Evolutionary conservation across 2,113 vertebrate genomes (phyloP), one percentile per base, ranked within the genome.

Genomic region (Toxostoma redivivum): DNA sequence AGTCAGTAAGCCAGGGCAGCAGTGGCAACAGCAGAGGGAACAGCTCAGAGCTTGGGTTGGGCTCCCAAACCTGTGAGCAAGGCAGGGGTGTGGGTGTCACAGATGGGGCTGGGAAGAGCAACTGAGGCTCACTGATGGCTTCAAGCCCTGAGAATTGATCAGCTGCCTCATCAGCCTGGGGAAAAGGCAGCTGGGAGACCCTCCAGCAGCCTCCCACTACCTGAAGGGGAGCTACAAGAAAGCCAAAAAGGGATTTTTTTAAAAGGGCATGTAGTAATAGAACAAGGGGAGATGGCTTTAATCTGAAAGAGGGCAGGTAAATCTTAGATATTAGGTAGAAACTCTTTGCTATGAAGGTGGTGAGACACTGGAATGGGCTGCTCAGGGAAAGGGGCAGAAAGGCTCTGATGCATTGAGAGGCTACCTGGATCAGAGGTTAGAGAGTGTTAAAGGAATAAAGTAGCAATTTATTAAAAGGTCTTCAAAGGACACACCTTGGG

Each of bases 21-120:
- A 80, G 2, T 69, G 16, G 11, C 9, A 57, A 2, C 8, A 37
- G 2, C 15, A 12, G 31, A 10, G 1, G 2, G 5, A 25, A 37
- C 4, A 70, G 10, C 54, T 53, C 24, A 84, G 40, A 60, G 12
- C 0, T 1, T 1, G 50, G 19, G 1, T 0, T 17, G 4, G 17
- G 3, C 9, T 62, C 47, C 37, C 31, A 33, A 11, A 44, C 13
- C 25, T 71, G 3, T 24, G 17, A 71, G 22, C 20, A 31, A 28
- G 50, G 5, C 15, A 1, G 2, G 10, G 22, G 5, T 20, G 5
- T 20, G 25, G 15, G 8, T 14, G 2, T 21, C 72, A 67, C 28
- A 72, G 25, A 11, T 64, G 13, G 16, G 31, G 8, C 25, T 80
- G 7, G 7, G 21, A n/a, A 54, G 65, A 44, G 17, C 3, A 71